Base-by-base conservation (phyloP, 2,113 vertebrate species). In the Penelope pileata region DNA sequence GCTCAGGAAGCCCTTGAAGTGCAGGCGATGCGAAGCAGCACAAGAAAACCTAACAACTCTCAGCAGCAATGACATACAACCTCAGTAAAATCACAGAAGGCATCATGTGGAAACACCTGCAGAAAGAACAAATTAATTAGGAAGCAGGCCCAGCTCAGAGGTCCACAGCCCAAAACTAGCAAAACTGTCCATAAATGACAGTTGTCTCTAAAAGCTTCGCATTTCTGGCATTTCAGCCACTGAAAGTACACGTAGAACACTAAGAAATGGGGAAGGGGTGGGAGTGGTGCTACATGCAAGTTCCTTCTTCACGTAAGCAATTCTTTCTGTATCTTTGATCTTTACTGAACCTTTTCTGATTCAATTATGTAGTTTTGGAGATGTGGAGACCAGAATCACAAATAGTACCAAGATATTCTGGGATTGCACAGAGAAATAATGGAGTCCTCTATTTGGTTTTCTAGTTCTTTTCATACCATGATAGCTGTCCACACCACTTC, bases 241-340 rank as follows among this genome's bases (percentile, higher is more conserved):
- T 67, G 43, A 51, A 78, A n/a, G 10, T 42, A 75, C 53, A 58
- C 5, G n/a, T 66, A 42, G 72, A 86, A 53, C 3, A 74, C 15
- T 14, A 32, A 63, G 69, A 58, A 69, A 50, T 1, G 2, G 21
- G 32, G 32, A 29, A 69, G 22, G 68, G 26, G 22, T 32, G 22
- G 9, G 10, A 64, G 6, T 30, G 32, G 34, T 50, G 11, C 43
- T 75, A 79, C 0, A 0, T 74, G 6, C 2, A 86, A 75, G 36
- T 83, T 79, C 10, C 13, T 83, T 42, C 48, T 43, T 24, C 7
- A 17, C 38, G 15, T 26, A 56, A 34, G 23, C 14, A 40, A 36
- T 43, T 7, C 62, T 85, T 72, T 47, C 42, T 48, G 16, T 24
- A 34, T 1, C n/a, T 77, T 81, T 73, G n/a, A 59, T 43, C 36